Percentiles rank a stretch among this genome's conserved stretches.
These are phyloP conservation scores for Telmatochromis brichardi DNA, from an alignment of 2,113 vertebrate genomes.

Conservation along the genomic window DNA sequence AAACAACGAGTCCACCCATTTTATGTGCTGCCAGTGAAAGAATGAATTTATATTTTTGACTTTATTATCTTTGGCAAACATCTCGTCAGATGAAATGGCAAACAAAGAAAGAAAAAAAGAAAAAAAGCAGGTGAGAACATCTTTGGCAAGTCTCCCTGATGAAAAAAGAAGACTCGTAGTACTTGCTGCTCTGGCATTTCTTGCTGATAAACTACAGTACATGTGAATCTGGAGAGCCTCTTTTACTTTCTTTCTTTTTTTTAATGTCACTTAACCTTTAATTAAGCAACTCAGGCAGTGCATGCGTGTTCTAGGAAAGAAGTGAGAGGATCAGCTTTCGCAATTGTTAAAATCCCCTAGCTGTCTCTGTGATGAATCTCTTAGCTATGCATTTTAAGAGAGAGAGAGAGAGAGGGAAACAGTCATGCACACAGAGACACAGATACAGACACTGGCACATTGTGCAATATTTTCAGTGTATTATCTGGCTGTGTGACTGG, in stretches of 20 bases:
- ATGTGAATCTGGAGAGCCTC: not conserved
- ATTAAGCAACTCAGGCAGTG: slow-evolving; percentile 13
- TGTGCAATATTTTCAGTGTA: slow-evolving; percentile 47
- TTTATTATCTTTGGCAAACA: not conserved
- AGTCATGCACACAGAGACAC: not conserved
- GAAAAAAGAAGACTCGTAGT: not conserved
- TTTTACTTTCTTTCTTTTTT: not conserved
- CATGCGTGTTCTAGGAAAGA: slow-evolving; percentile 12
- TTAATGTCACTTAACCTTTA: not conserved
- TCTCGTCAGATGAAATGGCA: not conserved
- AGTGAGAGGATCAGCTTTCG: slow-evolving; percentile 25
- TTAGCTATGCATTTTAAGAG: slow-evolving; percentile 14
- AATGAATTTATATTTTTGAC: not conserved
- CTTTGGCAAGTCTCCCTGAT: not conserved
- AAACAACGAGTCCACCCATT: not conserved
- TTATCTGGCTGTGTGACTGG: slow-evolving; percentile 12
- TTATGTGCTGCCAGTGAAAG: not conserved
- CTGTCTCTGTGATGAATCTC: slow-evolving; percentile 8
- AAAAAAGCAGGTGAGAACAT: not conserved
- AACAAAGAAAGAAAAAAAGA: not conserved
- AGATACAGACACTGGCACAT: not conserved
- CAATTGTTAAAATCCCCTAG: slow-evolving; percentile 13
- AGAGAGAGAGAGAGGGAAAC: not conserved
- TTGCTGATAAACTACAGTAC: not conserved
- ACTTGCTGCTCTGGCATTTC: not conserved